Evolutionary conservation across 1,140 invertebrate species (phyloP), one percentile per base, ranked within the genome.

Genomic region (Reticulitermes speratus): DNA sequence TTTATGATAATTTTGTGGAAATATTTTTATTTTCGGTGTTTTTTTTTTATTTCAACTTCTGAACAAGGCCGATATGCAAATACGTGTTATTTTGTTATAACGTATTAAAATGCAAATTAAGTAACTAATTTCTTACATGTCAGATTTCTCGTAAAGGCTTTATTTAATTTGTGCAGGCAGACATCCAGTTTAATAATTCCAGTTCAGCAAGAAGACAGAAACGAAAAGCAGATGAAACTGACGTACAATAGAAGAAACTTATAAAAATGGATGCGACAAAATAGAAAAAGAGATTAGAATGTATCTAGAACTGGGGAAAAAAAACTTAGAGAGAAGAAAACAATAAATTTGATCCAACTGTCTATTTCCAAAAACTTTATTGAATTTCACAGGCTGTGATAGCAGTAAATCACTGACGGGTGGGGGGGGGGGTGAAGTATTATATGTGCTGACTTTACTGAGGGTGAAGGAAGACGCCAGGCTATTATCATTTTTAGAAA

Each of bases 401-500:
- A 30, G 65, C 65, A 30, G 65, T 75, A 75, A 75, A 75, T 75
- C 65, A 75, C 65, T 30, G 52, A 55, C 52, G 19, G 19, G 52
- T 12, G 14, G 52, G 9, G 45, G 38, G 38, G 21, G 7, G n/a
- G 65, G 5, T n/a, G n/a, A 19, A 9, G n/a, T 65, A 65, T 65
- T 23, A 65, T 65, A 65, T 65, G 59, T 75, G 65, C 65, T 75
- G 65, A 30, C 65, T 25, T 65, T 75, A 75, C 25, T 25, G n/a
- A 55, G 52, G 52, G 19, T 55, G 52, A 55, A 55, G 52, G 52
- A 55, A 55, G 25, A 30, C 65, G 21, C 21, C n/a, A 6, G 65
- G n/a, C 25, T 25, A 75, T 75, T 75, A 75, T 75, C 65, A 75
- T 75, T 75, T 75, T 75, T 30, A 75, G 65, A 75, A 75, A 75